Evolutionary conservation across 2,888 invertebrate species (phyloP).

Genomic region (Leptinotarsa tumamoca): DNA sequence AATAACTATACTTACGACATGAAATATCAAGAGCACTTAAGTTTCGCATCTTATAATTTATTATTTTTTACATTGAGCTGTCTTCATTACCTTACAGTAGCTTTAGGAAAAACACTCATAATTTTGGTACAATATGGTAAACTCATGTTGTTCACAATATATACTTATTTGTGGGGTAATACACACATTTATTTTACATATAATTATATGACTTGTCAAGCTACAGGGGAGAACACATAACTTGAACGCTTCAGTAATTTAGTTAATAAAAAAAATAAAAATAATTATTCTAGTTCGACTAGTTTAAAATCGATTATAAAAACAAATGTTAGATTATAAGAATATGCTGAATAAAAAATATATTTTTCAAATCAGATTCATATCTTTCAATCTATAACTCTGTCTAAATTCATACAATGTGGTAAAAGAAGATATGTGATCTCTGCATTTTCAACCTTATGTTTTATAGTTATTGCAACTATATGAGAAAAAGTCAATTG

Average conservation of each 20-base stretch:
- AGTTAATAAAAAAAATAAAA: background rate
- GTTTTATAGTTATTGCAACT: background rate
- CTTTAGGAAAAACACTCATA: constrained; percentile 59
- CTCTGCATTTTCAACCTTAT: too few species aligned
- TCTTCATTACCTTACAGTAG: constrained; percentile 59
- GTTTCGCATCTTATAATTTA: constrained; percentile 65
- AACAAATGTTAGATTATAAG: too few species aligned
- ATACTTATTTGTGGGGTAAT: constrained; percentile 9
- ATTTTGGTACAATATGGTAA: constrained; percentile 61
- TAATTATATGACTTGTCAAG: constrained; percentile 4
- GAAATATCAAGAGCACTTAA: constrained; percentile 68
- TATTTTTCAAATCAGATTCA: too few species aligned
- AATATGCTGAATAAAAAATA: too few species aligned
- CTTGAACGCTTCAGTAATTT: background rate
- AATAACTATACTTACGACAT: constrained; percentile 66
- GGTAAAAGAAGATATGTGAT: too few species aligned
- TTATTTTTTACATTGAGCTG: constrained; percentile 62
- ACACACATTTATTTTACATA: constrained; percentile 16
- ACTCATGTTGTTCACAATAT: constrained; percentile 13
- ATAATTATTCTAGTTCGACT: background rate
- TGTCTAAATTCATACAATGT: too few species aligned
- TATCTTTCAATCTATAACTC: too few species aligned
- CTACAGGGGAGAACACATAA: constrained; percentile 12
- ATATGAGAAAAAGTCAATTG: background rate
- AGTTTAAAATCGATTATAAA: too few species aligned